phyloP scores from a whole-genome alignment of 2,797 vertebrate genomes.

The Vireo griseus region DNA sequence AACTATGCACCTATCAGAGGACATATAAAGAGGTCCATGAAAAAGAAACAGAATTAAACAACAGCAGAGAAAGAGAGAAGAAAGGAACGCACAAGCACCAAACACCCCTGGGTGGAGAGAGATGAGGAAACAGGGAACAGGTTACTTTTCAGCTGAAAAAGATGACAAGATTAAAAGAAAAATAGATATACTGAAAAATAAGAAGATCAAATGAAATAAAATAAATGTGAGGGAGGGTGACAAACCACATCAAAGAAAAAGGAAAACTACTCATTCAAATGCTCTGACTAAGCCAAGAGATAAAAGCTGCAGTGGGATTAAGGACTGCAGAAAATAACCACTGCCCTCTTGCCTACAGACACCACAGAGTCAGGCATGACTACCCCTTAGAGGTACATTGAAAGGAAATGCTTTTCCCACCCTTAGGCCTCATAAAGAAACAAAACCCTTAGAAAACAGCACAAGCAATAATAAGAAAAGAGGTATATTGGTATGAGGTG shows the following conservation, averaged over 20 bases:
- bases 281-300: not conserved
- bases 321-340: not conserved
- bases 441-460: not conserved
- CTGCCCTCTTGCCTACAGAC: not conserved
- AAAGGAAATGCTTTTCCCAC: not conserved
- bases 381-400: not conserved
- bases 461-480: not conserved
- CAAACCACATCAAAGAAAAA: not conserved
- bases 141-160: not conserved
- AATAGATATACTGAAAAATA: not conserved
- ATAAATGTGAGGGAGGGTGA: not conserved
- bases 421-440: not conserved
- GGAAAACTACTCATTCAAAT: not conserved
- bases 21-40: not conserved
- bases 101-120: not conserved
- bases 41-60: not conserved
- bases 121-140: not conserved
- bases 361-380: not conserved
- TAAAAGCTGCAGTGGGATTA: not conserved
- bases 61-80: not conserved
- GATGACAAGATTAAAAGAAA: not conserved
- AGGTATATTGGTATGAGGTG: not conserved
- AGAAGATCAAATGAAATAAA: not conserved
- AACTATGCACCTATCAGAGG: not conserved
- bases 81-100: not conserved